Conservation (phyloP, 2,113 vertebrate species). For the Anguilla japonica region DNA sequence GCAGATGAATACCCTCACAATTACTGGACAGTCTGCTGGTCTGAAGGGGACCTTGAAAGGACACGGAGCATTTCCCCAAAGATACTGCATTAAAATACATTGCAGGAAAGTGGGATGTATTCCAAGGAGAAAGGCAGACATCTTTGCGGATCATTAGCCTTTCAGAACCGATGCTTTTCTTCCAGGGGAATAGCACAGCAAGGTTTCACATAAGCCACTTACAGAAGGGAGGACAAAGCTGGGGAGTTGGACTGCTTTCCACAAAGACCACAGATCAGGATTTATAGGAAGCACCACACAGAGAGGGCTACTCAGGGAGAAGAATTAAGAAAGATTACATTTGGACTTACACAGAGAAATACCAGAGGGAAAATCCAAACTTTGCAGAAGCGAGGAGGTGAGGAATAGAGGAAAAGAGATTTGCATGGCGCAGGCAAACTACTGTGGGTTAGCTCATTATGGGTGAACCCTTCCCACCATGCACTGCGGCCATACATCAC, state of each 20-base stretch:
- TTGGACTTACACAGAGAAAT: neutral
- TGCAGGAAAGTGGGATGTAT: neutral
- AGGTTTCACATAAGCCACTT: neutral
- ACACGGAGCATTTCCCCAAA: neutral
- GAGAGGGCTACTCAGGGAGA: neutral
- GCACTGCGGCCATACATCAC: neutral
- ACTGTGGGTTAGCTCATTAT: neutral
- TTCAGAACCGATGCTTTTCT: neutral
- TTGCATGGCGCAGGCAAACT: neutral
- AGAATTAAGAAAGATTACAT: slow-evolving; percentile 5
- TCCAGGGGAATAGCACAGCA: neutral
- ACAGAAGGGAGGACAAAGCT: neutral
- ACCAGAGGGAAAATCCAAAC: neutral
- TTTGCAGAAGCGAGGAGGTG: neutral
- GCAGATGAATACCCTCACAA: no score
- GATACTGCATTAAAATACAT: neutral
- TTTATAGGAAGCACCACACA: neutral
- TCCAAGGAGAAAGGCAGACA: neutral
- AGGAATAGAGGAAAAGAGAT: neutral
- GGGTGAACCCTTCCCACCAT: neutral
- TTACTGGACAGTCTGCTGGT: neutral
- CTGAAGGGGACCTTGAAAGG: neutral
- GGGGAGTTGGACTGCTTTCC: neutral
- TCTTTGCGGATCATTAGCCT: neutral
- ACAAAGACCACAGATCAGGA: neutral